Percentiles rank a stretch among this genome's conserved stretches.
These are phyloP conservation scores for Oophaga sylvatica DNA, from an alignment of 2,797 vertebrate species.

Conservation along the genomic window DNA sequence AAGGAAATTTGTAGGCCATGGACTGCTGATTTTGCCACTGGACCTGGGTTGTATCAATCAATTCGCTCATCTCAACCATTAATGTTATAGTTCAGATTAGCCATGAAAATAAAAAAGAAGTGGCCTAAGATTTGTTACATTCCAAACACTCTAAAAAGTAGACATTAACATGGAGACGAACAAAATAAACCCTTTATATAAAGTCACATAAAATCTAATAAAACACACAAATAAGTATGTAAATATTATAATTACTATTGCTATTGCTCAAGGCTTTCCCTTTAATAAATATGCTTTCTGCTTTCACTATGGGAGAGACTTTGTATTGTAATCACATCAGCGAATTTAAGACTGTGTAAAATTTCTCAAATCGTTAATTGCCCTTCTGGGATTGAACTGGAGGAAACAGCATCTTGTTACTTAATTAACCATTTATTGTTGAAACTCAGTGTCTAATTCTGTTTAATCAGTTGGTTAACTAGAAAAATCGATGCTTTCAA, in stretches of 20 bases:
- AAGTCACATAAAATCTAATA: background rate
- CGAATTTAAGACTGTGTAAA: constrained; percentile 29
- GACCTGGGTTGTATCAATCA: too few relatives aligned
- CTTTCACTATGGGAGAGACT: background rate
- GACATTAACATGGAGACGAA: background rate
- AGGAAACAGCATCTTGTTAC: constrained; percentile 25
- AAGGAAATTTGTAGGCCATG: too few relatives aligned
- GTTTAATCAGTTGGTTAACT: constrained; percentile 54
- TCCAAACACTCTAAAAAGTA: too few relatives aligned
- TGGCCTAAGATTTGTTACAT: background rate
- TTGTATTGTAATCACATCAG: background rate
- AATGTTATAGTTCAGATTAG: too few relatives aligned
- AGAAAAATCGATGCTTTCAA: constrained; percentile 49
- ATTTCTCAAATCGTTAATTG: constrained; percentile 49
- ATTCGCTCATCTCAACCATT: too few relatives aligned
- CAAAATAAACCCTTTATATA: background rate
- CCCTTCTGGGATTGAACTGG: constrained; percentile 21
- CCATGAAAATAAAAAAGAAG: background rate
- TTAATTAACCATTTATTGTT: constrained; percentile 59
- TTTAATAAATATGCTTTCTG: background rate
- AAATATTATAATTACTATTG: constrained; percentile 6
- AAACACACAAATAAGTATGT: background rate
- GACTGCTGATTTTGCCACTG: too few relatives aligned
- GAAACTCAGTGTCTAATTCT: constrained; percentile 42
- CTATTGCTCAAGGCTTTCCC: background rate